phyloP scores from a whole-genome alignment of 2,113 vertebrate genomes.

The Melanostigma gelatinosum region DNA sequence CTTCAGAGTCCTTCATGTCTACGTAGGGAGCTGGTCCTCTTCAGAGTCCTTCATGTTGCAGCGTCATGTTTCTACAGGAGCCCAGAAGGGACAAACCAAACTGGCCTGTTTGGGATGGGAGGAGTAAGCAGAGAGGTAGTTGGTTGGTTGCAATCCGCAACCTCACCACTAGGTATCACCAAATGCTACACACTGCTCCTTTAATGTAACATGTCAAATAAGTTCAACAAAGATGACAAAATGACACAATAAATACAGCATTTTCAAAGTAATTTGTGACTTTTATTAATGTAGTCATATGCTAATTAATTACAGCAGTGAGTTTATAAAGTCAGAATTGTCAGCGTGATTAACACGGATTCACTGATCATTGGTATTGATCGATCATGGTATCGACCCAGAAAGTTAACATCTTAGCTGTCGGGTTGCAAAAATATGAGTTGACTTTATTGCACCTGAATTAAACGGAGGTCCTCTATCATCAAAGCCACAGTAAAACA shows the following conservation, averaged over 20 bases:
- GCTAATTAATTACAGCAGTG: background rate
- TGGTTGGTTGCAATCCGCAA: background rate
- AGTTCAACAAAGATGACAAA: no score
- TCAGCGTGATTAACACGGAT: background rate
- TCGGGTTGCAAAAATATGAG: background rate
- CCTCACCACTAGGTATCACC: background rate
- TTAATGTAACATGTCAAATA: background rate
- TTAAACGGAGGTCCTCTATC: background rate
- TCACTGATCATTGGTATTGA: background rate
- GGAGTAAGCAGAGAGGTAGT: background rate
- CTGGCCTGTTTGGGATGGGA: background rate
- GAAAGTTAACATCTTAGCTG: background rate
- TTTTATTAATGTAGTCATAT: background rate
- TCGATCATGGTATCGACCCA: background rate
- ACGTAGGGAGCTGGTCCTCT: no score
- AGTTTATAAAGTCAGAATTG: background rate
- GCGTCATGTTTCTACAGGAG: background rate
- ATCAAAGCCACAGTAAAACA: background rate
- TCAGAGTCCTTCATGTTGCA: background rate
- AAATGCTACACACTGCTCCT: background rate
- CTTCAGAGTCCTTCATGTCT: background rate
- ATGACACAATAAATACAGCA: background rate
- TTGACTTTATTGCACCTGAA: background rate
- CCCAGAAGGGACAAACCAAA: background rate
- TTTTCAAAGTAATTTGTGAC: background rate